Base-by-base conservation (phyloP, 2,797 vertebrate species). In the Schizothorax lantsangensis region DNA sequence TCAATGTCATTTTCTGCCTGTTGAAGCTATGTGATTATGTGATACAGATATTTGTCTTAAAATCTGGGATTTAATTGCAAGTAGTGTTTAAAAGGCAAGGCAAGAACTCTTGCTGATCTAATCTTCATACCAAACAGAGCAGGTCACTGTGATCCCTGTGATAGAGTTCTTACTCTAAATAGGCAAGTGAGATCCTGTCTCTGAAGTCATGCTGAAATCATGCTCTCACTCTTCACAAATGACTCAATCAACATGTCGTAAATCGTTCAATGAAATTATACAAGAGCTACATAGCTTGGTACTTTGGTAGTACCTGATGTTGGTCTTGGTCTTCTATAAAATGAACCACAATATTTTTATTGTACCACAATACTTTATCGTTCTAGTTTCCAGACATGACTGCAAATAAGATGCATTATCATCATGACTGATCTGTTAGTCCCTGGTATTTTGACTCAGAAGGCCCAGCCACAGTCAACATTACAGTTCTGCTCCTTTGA, bases 131-230 rank as follows among this genome's bases (percentile, higher is more conserved):
- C 47, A 68, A 54, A 69, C 79, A 47, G 79, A 85, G 59, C n/a
- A 15, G 43, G 69, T 73, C 71, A 54, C 33, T 43, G 40, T 81
- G 84, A 79, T 78, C 69, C 79, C 74, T 77, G 11, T 30, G 30
- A 30, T 30, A 30, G 54, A 75, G 82, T 45, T 62, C 73, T 88
- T 36, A 23, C 72, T 90, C 80, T 87, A 83, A 89, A 78, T 62
- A 79, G 87, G 88, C 90, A 84, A 87, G 90, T 83, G 38, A 89
- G 85, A 82, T 89, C 90, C 87, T 89, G 89, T 72, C 90, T 88
- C 81, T 66, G 33, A 87, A 87, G 87, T 84, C 72, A 66, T 73
- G 79, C 82, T 87, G 83, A 84, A 84, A 59, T 84, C 72, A 77
- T 77, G 83, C 54, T 75, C 75, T 80, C 62, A 73, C 73, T 88